These are phyloP conservation scores for Agapostemon virescens DNA, from an alignment of 2,888 invertebrate genomes.

Conservation along the genomic window DNA sequence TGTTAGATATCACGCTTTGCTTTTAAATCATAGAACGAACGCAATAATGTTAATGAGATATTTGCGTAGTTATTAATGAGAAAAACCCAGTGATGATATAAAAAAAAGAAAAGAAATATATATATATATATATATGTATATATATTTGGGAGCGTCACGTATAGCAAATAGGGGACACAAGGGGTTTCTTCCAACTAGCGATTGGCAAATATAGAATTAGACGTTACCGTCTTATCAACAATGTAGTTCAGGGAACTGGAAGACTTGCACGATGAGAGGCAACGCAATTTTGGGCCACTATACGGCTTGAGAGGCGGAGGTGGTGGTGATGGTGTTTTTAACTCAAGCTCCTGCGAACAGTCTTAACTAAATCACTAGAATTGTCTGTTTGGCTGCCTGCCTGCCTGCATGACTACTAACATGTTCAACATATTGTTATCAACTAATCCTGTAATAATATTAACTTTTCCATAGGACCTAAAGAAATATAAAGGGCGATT, in stretches of 20 bases:
- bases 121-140: no score
- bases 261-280: slow-evolving; percentile 78
- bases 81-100: slow-evolving; percentile 50
- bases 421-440: slow-evolving; percentile 37
- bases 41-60: slow-evolving; percentile 62
- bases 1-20: slow-evolving; percentile 69
- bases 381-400: slow-evolving; percentile 62
- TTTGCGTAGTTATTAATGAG: slow-evolving; percentile 63
- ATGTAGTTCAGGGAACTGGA: slow-evolving; percentile 79
- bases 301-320: slow-evolving; percentile 78
- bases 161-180: slow-evolving; percentile 59
- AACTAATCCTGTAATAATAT: slow-evolving; percentile 33
- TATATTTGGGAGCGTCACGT: slow-evolving; percentile 51
- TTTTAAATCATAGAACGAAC: slow-evolving; percentile 60
- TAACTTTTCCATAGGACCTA: slow-evolving; percentile 25
- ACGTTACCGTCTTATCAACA: slow-evolving; percentile 80
- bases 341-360: slow-evolving; percentile 79
- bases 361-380: slow-evolving; percentile 74
- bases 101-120: slow-evolving; percentile 43
- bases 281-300: slow-evolving; percentile 79
- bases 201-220: slow-evolving; percentile 73
- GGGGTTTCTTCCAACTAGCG: slow-evolving; percentile 68
- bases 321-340: slow-evolving; percentile 76
- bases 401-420: slow-evolving; percentile 67
- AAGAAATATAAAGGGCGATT: slow-evolving; percentile 6